Evolutionary conservation across 1,140 invertebrate genomes (phyloP), one percentile per base, ranked within the genome.

Genomic region (Saccostrea cuccullata): DNA sequence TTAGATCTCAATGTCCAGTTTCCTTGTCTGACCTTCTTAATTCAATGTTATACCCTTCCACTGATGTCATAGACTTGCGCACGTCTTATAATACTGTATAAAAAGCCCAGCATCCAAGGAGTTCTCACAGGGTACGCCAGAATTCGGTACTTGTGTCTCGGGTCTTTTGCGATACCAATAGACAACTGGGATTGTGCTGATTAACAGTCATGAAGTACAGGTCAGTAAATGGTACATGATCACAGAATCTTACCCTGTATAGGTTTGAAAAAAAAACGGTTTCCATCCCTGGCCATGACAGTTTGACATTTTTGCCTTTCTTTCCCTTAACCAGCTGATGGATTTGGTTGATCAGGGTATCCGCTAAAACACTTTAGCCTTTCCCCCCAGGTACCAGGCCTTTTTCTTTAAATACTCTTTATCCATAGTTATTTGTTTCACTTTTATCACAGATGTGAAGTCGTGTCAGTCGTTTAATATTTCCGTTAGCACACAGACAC

Each of bases 1-100:
- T 91, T 87, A 9, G 90, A 89, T 11, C 92, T 88, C 15, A 93
- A 86, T 0, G 92, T 93, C 91, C 92, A 93, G 85, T 93, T 93
- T 36, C 90, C 91, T 83, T 90, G 4, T 91, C 89, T 17, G 86
- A 67, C 55, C 88, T 84, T 84, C 85, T 88, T 0, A 92, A 58
- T 88, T 91, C 91, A 8, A 92, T 88, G 85, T 92, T 90, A 55
- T 87, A 88, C 12, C 85, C 70, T 11, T 88, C 73, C 8, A 83
- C 87, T 26, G 26, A 23, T 67, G 70, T 73, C 9, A 82, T 30
- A 55, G 55, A 47, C 58, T 55, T 85, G 58, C 87, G 47, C 12
- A 90, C 83, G n/a, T 87, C 77, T 70, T 86, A 58, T 90, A 91
- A 26, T 89, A 36, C 26, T 86, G 60, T 15, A 88, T 89, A 15